Base-by-base conservation (phyloP, 2,113 vertebrate species). In the Scomber colias region DNA sequence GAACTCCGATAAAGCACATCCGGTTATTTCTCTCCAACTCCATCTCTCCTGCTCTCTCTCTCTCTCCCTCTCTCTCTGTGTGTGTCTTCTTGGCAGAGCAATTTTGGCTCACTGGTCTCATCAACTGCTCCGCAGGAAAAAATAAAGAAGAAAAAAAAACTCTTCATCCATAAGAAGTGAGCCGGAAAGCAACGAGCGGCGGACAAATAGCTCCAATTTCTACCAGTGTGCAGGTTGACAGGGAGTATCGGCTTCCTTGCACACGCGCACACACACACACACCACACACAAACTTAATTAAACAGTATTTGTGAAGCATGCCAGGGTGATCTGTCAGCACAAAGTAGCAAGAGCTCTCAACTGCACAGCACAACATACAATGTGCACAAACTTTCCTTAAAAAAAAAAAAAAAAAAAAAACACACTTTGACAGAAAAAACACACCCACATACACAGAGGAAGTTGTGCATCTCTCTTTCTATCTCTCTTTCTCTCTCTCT, bases 131-230 rank as follows among this genome's bases (percentile, higher is more conserved):
- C 12, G 16, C 7, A n/a, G 3, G 21, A 35, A 46, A 63, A 79
- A 76, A 35, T 74, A 67, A 46, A 46, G 53, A 30, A 46, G 30
- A 40, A 16, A 55, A 66, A 68, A 59, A 44, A 40, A 40, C 40
- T 68, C 79, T 67, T 87, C 88, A 86, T 87, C 83, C 68, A 63
- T 78, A 77, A 75, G 85, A 89, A 85, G 80, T 46, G 76, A 85
- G 74, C 56, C 45, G 61, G 87, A 87, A 87, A 90, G 74, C 75
- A 87, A 79, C 40, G 50, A 71, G 73, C 59, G 5, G 76, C 15
- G 30, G 84, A 89, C 85, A 87, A 92, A 91, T 84, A 75, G 83
- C 89, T 91, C 81, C 76, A 89, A 83, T 90, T 85, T 86, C 87
- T 80, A 44, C 35, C 59, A 51, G 79, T 8, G 53, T 3, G 71